Evolutionary conservation across 2,113 vertebrate genomes (phyloP), one percentile per base, ranked within the genome.

Genomic region (Baryphthengus martii): DNA sequence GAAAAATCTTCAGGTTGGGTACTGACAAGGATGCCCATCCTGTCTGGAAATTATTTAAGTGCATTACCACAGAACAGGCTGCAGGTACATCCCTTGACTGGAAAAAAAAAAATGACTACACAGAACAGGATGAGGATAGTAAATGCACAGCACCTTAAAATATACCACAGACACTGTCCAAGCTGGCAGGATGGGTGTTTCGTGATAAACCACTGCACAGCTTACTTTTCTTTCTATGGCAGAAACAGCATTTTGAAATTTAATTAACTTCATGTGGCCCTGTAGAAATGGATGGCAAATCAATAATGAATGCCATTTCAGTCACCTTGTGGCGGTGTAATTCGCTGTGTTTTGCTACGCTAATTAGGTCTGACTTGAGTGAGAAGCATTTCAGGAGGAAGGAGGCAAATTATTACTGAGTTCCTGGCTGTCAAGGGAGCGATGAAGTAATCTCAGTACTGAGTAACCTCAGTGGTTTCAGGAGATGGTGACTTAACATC

Each of bases 211-310:
- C 33, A 39, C 23, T 67, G 2, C 79, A 63, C n/a, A 79, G 21
- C 40, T 88, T 74, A 47, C 37, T 78, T 39, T 65, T 88, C 55
- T 47, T 89, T 70, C 75, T 89, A 83, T 75, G 77, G 66, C 70
- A 73, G 70, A 81, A 95, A 74, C 47, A 89, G 58, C 4, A 0
- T 75, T 94, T 70, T 53, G 19, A 89, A 87, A 96, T 86, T 84
- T 97, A 97, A 97, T 97, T 97, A 96, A 80, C 86, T 97, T 95
- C 89, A 79, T 90, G 72, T 82, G 94, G 44, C 71, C 66, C 61
- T 55, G 66, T 75, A 93, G 94, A 85, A 95, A 93, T 74, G 62
- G 89, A 96, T 88, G 62, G 83, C 71, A 93, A 90, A 97, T 98
- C 97, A 97, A 96, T 96, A 95, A 96, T 26, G 74, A 85, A 95